These are phyloP conservation scores for Rhinolophus sinicus DNA, from an alignment of 2,113 vertebrate species.

Conservation along the genomic window DNA sequence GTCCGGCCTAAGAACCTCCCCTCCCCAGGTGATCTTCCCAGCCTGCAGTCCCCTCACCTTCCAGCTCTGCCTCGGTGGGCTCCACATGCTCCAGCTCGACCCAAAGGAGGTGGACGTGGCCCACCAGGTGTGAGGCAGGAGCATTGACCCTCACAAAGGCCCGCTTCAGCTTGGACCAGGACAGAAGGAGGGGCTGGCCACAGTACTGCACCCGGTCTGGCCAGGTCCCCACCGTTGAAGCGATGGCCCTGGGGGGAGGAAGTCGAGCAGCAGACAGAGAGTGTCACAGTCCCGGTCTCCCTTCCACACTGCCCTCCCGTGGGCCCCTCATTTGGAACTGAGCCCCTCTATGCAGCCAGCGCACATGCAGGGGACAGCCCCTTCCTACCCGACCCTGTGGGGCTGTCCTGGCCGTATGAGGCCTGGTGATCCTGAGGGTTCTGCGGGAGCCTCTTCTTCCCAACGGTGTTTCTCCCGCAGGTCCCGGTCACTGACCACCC, in stretches of 20 bases:
- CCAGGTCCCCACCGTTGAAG: slow-evolving; percentile 94
- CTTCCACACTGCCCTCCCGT: not conserved
- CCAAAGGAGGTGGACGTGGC: not conserved
- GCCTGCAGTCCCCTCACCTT: slow-evolving; percentile 80
- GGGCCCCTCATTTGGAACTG: not conserved
- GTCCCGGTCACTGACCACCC: not conserved
- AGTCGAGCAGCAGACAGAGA: not conserved
- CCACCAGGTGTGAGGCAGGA: slow-evolving; percentile 83
- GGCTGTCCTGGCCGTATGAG: not conserved
- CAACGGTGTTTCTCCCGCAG: not conserved
- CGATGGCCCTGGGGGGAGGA: slow-evolving; percentile 87
- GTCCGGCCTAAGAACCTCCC: not conserved
- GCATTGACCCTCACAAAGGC: slow-evolving; percentile 91
- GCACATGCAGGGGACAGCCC: too few relatives aligned
- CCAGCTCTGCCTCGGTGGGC: slow-evolving; percentile 86
- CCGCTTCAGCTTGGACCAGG: slow-evolving; percentile 91
- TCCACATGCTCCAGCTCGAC: slow-evolving; percentile 89
- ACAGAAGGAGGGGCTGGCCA: slow-evolving; percentile 89
- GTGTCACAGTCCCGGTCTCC: not conserved
- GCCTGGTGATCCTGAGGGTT: too few relatives aligned
- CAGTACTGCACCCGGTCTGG: slow-evolving; percentile 94
- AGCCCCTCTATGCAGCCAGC: not conserved
- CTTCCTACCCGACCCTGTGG: rapidly evolving
- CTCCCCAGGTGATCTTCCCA: not conserved
- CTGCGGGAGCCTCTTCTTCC: not conserved